phyloP scores from a whole-genome alignment of 2,888 invertebrate species.

The Limnephilus marmoratus region DNA sequence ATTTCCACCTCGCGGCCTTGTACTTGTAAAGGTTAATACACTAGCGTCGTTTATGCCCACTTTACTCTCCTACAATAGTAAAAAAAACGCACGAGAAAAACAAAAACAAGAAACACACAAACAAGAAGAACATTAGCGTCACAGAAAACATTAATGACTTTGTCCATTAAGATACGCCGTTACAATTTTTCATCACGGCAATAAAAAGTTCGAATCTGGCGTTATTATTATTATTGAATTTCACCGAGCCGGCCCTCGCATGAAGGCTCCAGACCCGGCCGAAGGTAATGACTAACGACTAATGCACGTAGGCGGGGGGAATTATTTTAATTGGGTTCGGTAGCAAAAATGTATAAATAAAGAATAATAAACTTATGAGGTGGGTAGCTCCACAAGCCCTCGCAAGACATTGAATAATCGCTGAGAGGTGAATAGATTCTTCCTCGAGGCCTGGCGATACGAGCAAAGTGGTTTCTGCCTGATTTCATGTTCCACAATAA shows the following conservation, averaged over 20 bases:
- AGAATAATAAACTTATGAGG: slow-evolving; percentile 63
- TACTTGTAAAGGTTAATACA: slow-evolving; percentile 42
- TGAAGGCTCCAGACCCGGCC: slow-evolving; percentile 36
- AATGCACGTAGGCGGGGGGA: slow-evolving; percentile 74
- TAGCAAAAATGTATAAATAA: slow-evolving; percentile 71
- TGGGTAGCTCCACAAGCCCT: slow-evolving; percentile 54
- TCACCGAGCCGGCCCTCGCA: background rate
- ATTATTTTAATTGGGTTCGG: slow-evolving; percentile 80
- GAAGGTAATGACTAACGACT: slow-evolving; percentile 75
- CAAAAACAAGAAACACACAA: slow-evolving; percentile 37
- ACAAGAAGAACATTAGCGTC: slow-evolving; percentile 49
- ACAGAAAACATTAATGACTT: slow-evolving; percentile 54
- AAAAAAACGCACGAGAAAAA: slow-evolving; percentile 15
- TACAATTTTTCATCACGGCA: slow-evolving; percentile 54
- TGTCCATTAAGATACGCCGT: slow-evolving; percentile 54
- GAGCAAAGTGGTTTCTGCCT: background rate
- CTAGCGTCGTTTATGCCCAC: background rate
- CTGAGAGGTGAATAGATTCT: slow-evolving; percentile 25
- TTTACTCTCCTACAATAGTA: slow-evolving; percentile 9
- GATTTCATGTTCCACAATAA: background rate
- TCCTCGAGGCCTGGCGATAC: slow-evolving; percentile 33
- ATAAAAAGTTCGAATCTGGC: slow-evolving; percentile 48
- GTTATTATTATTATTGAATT: slow-evolving; percentile 7
- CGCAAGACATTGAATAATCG: slow-evolving; percentile 63
- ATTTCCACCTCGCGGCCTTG: background rate